Percentiles rank a stretch among this genome's conserved stretches.
phyloP scores from a whole-genome alignment of 2,797 vertebrate species.

The Anabas testudineus region DNA sequence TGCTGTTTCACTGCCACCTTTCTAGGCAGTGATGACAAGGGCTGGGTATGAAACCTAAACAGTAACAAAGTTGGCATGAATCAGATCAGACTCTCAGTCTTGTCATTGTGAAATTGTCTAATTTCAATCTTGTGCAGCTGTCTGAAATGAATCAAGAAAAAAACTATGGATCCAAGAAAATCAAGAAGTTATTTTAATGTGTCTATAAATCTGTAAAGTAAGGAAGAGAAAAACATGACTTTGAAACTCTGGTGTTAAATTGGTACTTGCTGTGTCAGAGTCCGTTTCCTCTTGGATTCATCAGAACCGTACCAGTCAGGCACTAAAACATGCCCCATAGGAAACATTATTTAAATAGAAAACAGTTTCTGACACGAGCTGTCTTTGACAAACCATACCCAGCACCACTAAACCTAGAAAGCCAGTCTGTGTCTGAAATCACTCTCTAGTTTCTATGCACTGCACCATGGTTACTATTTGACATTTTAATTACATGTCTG shows the following conservation, averaged over 20 bases:
- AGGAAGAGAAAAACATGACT: not conserved
- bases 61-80: not conserved
- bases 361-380: conserved; percentile 3
- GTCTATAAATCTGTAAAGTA: too few relatives aligned
- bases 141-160: conserved; percentile 1
- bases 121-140: conserved; percentile 1
- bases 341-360: conserved; percentile 7
- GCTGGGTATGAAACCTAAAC: not conserved
- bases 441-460: not conserved
- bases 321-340: not conserved
- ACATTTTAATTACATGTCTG: not conserved
- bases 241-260: not conserved
- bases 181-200: too few relatives aligned
- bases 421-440: not conserved
- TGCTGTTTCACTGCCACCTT: not conserved
- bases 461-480: too few relatives aligned
- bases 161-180: not conserved
- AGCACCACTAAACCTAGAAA: not conserved
- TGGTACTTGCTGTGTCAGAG: not conserved
- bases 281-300: not conserved
- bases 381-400: not conserved
- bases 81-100: not conserved
- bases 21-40: not conserved
- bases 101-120: not conserved
- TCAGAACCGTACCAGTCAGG: not conserved